Evolutionary conservation across 2,797 vertebrate genomes (phyloP).

Genomic region (Triplophysa yarkandensis): DNA sequence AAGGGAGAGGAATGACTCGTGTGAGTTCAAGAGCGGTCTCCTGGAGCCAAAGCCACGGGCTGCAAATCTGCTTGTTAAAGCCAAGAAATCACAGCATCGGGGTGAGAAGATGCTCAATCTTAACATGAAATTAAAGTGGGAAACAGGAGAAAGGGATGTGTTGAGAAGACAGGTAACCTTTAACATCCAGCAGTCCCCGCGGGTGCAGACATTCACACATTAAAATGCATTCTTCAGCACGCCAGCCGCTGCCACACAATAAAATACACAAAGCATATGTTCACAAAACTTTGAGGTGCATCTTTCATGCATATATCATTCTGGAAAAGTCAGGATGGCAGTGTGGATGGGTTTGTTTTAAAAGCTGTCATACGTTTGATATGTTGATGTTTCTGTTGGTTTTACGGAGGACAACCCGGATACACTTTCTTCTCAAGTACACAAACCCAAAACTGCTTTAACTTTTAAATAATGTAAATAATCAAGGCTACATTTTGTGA

Average conservation of each 20-base stretch:
- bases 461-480: constrained; percentile 1
- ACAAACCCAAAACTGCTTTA: background rate
- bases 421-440: background rate
- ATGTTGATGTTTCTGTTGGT: background rate
- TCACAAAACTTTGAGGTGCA: background rate
- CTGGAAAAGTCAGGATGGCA: background rate
- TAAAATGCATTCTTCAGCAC: constrained; percentile 24
- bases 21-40: constrained; percentile 4
- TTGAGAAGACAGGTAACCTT: constrained; percentile 46
- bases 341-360: background rate
- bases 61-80: constrained; percentile 11
- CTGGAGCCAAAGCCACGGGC: constrained; percentile 22
- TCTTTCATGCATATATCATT: constrained; percentile 12
- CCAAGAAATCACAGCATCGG: constrained; percentile 27
- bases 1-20: background rate
- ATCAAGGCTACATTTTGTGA: background rate
- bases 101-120: constrained; percentile 19
- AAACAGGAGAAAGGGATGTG: constrained; percentile 12
- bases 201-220: background rate
- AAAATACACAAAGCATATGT: background rate
- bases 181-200: background rate
- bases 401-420: background rate
- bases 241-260: background rate
- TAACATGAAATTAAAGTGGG: constrained; percentile 9
- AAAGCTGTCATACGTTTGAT: background rate